Base-by-base conservation (phyloP, 2,797 vertebrate species). In the Epinephelus malabaricus region DNA sequence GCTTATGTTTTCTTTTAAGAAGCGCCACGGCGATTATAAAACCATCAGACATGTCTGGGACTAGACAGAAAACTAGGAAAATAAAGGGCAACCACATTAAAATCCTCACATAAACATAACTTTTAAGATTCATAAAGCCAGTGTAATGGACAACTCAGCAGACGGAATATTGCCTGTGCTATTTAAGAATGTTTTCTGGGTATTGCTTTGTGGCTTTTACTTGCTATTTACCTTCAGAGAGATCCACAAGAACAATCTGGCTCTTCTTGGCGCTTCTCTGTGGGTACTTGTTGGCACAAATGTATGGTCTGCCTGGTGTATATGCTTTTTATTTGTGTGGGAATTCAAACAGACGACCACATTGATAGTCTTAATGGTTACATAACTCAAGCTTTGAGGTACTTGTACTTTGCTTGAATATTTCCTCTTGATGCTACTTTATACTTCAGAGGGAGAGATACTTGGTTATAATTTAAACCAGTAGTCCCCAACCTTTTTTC, bases 11-110 rank as follows among this genome's bases (percentile, higher is more conserved):
- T 60, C 30, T 40, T 63, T 30, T 34, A 15, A 60, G 13, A 75
- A 58, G 40, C 34, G 23, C 43, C 51, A 54, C 23, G 7, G 17
- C 2, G 1, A 61, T 66, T 25, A 64, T 53, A 60, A 76, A 73
- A 73, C 18, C 54, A 50, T 34, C 14, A 61, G 51, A 66, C 27
- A 38, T 40, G 1, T 51, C 62, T 60, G 15, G 56, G 49, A 51
- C 11, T 34, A 2, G 11, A 56, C 15, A 63, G 34, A 63, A 79
- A 68, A 15, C 6, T 21, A 43, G 18, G 34, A n/a, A 8, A 59
- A 21, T 13, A 58, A 25, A 81, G 11, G 65, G 38, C 68, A 76
- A 27, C 3, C 17, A 30, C 17, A 23, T 62, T 54, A 54, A 40
- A 40, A 12, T 30, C 23, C 18, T 19, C 10, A 8, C 43, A 30